Conservation (phyloP, 2,888 invertebrate genomes). For the Lasioglossum zephyrum region DNA sequence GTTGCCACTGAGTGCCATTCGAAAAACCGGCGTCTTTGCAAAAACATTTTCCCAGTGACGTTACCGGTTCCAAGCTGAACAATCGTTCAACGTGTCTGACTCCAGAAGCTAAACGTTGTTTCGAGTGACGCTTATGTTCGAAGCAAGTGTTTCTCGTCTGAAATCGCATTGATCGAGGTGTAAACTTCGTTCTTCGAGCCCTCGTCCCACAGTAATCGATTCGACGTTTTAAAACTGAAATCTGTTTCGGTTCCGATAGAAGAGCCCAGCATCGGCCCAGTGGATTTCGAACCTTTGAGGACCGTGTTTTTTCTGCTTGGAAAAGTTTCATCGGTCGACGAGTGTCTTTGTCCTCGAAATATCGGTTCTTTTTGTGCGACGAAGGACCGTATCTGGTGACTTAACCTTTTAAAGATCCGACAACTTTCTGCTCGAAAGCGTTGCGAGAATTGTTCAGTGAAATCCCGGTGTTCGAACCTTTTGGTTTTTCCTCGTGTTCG, state of each 20-base stretch:
- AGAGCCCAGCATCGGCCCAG: neutral
- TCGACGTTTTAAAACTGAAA: neutral
- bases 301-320: neutral
- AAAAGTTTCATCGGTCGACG: conserved; percentile 8
- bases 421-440: neutral
- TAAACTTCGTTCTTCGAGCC: neutral
- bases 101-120: neutral
- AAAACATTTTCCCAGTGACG: neutral
- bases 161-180: neutral
- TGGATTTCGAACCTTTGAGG: neutral
- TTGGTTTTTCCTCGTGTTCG: neutral
- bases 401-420: neutral
- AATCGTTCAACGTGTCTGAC: neutral
- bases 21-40: neutral
- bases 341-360: neutral
- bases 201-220: neutral
- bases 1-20: neutral
- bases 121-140: neutral
- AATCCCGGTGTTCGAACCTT: neutral
- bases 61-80: neutral
- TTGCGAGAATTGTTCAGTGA: neutral
- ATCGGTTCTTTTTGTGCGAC: neutral
- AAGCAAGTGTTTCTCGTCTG: neutral
- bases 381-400: neutral
- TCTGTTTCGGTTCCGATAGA: neutral